phyloP scores from a whole-genome alignment of 2,888 invertebrate genomes.

The Stenichneumon culpator region DNA sequence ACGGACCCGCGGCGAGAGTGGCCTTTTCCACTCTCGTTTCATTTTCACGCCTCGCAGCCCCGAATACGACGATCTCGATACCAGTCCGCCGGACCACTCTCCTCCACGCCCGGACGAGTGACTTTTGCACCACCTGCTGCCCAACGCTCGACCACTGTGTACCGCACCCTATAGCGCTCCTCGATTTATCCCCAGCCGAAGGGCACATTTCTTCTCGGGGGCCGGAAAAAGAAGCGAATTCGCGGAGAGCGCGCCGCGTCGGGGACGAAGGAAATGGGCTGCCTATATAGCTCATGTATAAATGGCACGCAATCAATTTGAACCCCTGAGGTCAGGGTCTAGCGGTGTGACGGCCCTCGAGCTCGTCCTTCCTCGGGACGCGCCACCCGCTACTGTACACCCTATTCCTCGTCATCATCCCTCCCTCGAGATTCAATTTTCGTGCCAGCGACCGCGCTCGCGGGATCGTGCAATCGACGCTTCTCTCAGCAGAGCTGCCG shows the following conservation, averaged over 20 bases:
- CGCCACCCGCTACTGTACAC: not conserved
- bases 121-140: constrained; percentile 59
- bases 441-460: constrained; percentile 59
- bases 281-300: constrained; percentile 37
- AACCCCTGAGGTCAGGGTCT: constrained; percentile 67
- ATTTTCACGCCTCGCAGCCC: constrained; percentile 44
- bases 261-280: not conserved
- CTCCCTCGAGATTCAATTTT: constrained; percentile 70
- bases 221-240: constrained; percentile 39
- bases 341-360: constrained; percentile 56
- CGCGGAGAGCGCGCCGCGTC: constrained; percentile 8
- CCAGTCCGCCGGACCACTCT: constrained; percentile 41
- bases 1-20: not conserved
- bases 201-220: not conserved
- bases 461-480: constrained; percentile 66
- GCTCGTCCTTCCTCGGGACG: constrained; percentile 18
- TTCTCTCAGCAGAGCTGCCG: constrained; percentile 45
- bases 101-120: constrained; percentile 32
- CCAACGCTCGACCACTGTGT: constrained; percentile 9
- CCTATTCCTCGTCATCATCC: constrained; percentile 48
- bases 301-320: constrained; percentile 67
- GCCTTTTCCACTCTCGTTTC: constrained; percentile 19
- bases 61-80: constrained; percentile 42
- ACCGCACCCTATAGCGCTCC: not conserved
- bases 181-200: constrained; percentile 37